phyloP scores from a whole-genome alignment of 2,888 invertebrate genomes.

The Sinohyriopsis cumingii region DNA sequence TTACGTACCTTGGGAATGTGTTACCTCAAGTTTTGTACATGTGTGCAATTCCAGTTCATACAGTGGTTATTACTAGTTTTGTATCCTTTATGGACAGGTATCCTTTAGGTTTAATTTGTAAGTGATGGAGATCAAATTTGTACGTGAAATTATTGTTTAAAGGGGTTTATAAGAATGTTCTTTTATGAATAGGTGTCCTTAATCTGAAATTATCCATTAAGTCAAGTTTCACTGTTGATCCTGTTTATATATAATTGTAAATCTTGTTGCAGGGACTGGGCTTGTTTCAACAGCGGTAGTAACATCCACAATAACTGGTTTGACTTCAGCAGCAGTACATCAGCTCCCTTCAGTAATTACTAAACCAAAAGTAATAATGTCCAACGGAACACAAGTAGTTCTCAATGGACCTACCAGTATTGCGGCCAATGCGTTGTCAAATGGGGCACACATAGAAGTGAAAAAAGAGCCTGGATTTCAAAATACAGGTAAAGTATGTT shows the following conservation, averaged over 20 bases:
- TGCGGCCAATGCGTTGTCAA: conserved; percentile 47
- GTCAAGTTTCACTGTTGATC: background rate
- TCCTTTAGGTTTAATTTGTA: too few relatives aligned
- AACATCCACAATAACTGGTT: background rate
- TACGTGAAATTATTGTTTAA: too few relatives aligned
- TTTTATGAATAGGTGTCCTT: too few relatives aligned
- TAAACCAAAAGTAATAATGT: conserved; percentile 63
- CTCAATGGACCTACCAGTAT: conserved; percentile 55
- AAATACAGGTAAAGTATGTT: conserved; percentile 33
- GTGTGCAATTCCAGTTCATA: too few relatives aligned
- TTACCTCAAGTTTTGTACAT: too few relatives aligned
- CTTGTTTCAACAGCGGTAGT: conserved; percentile 4
- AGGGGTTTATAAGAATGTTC: too few relatives aligned
- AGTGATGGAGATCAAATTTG: too few relatives aligned
- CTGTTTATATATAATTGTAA: background rate
- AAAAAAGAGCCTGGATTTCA: conserved; percentile 46
- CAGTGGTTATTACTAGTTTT: too few relatives aligned
- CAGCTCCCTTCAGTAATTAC: conserved; percentile 65
- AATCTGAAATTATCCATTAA: background rate
- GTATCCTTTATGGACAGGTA: too few relatives aligned
- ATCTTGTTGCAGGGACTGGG: background rate
- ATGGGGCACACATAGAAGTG: conserved; percentile 57
- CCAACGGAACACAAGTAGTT: conserved; percentile 54
- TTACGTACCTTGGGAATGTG: too few relatives aligned
- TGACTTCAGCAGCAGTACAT: conserved; percentile 48